Evolutionary conservation across 2,888 invertebrate genomes (phyloP), one percentile per base, ranked within the genome.

Genomic region (Caenorhabditis sinica): DNA sequence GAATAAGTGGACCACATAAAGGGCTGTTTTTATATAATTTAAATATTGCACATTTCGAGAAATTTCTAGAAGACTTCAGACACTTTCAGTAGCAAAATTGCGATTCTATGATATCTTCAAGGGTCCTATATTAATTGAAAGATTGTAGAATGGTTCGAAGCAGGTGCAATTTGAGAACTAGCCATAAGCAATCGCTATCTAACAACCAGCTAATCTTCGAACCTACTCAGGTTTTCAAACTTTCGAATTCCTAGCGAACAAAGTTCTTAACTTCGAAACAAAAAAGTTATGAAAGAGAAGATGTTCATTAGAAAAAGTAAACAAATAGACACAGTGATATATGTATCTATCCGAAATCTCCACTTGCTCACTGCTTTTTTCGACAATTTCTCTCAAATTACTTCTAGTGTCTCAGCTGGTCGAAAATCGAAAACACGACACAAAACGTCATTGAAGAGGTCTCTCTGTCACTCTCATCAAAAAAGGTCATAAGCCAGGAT

Each of bases 371-470:
- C 60, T 43, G 58, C 30, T 49, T 65, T 65, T 79, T 79, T 72
- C 69, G 79, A 79, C 71, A 71, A 72, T 45, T 65, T 72, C 72
- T 71, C 79, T 79, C 79, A 79, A 71, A 79, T 79, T 79, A 79
- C 79, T 72, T 61, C 69, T 33, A 69, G 56, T 56, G 77, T 72
- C 71, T 72, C 79, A 72, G 79, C 79, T 79, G 79, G 79, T 56
- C 79, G 79, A 79, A 79, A 79, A 79, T 40, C 72, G 65, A 79
- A 53, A 69, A 56, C 68, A 68, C 69, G 63, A 79, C 49, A 72
- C 63, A 58, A 71, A 77, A 80, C 80, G 72, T 80, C 72, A 72
- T 36, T 80, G 65, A 73, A 73, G 66, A 66, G 36, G 40, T 69
- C 56, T 40, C 9, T n/a, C n/a, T 33, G 65, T 69, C 45, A 36